Base-by-base conservation (phyloP, 2,888 invertebrate species). In the Agrypnus murinus region DNA sequence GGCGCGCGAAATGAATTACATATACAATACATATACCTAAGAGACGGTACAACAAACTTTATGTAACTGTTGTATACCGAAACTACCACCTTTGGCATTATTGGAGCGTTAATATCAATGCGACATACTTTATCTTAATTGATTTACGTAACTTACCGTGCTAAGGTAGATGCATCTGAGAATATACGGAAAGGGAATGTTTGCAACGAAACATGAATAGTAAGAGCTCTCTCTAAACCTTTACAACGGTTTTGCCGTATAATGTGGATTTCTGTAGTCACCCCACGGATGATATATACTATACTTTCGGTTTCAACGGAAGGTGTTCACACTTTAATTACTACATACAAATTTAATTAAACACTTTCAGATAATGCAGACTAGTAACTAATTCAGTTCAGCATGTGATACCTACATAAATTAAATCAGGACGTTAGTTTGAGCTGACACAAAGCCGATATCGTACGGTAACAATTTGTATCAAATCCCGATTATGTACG, bases 1-100 rank as follows among this genome's bases (percentile, higher is more conserved):
- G 66, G 71, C 66, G 65, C 14, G 48, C 46, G 57, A 71, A 66
- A 71, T 71, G 66, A 71, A 66, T 71, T 71, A 66, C n/a, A n/a
- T 53, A 32, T 43, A 67, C 60, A 59, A 53, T 53, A 53, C 50
- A 43, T 50, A 67, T n/a, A n/a, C n/a, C n/a, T 53, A 50, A 43
- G 48, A 50, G 15, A 2, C 3, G 5, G 25, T 25, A n/a, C 50
- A 43, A 55, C 59, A 43, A 68, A 68, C 62, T 68, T 68, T 68
- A 55, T 45, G 12, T 53, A 67, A n/a, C n/a, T n/a, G n/a, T n/a
- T 38, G 60, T 32, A 15, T 55, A 55, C 58, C 19, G 32, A 60
- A 66, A 50, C n/a, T n/a, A n/a, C 60, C 50, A 60, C 36, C 60
- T 58, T 48, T 32, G 50, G 15, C 15, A 43, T 67, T 67, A 67